phyloP scores from a whole-genome alignment of 2,113 vertebrate genomes.

The Numenius arquata region DNA sequence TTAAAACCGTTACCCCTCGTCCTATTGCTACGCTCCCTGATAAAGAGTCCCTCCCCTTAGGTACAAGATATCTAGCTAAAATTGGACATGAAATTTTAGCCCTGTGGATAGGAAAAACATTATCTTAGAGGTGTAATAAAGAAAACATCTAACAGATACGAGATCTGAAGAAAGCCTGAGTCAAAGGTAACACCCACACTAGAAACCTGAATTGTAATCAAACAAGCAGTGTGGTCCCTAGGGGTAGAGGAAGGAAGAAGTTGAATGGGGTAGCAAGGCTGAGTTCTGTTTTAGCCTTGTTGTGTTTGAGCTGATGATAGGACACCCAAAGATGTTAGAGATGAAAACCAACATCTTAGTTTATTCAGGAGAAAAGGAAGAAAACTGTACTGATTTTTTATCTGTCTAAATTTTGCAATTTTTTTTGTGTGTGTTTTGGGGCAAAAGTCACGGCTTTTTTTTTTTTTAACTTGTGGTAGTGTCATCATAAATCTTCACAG shows the following conservation, averaged over 20 bases:
- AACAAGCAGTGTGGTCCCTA: not conserved
- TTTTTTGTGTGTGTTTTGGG: not conserved
- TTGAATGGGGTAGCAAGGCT: not conserved
- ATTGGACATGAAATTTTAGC: not conserved
- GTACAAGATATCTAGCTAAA: not conserved
- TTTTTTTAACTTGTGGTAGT: not conserved
- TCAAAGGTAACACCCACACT: not conserved
- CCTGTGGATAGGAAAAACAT: not conserved
- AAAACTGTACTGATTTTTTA: not conserved
- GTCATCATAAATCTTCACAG: not conserved
- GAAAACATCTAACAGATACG: not conserved
- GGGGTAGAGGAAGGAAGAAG: not conserved
- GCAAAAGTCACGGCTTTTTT: not conserved
- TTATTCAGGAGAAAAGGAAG: not conserved
- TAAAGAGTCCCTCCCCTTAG: not conserved
- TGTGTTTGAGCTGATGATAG: not conserved
- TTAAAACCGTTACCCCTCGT: no score
- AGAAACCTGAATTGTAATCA: not conserved
- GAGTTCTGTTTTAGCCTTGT: not conserved
- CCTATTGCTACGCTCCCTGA: no score
- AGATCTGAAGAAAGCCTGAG: not conserved
- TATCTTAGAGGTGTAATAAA: not conserved
- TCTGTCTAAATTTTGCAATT: not conserved
- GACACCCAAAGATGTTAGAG: not conserved
- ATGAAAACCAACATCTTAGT: not conserved